Evolutionary conservation across 1,140 invertebrate species (phyloP).

Genomic region (Neodiprion virginianus): DNA sequence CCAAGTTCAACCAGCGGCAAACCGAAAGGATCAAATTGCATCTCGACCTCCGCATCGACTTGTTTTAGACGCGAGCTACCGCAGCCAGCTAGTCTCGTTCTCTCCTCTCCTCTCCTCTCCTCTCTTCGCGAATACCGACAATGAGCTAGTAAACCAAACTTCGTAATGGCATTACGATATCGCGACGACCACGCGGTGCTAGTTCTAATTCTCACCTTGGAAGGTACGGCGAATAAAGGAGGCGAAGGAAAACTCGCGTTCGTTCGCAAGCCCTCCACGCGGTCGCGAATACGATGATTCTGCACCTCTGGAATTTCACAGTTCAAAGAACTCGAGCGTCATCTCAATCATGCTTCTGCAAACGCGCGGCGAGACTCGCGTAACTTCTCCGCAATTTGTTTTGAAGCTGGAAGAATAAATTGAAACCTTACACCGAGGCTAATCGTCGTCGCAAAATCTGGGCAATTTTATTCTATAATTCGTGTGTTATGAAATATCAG

Average conservation of each 20-base stretch:
- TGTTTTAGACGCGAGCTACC: constrained; percentile 35
- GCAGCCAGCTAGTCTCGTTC: not conserved
- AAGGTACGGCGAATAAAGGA: not conserved
- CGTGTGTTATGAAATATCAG: too few species aligned
- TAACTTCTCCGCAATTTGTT: too few species aligned
- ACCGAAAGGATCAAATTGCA: constrained; percentile 53
- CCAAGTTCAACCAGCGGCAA: constrained; percentile 38
- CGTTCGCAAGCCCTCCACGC: not conserved
- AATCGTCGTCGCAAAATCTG: too few species aligned
- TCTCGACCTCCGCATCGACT: constrained; percentile 48
- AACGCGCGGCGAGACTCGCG: too few species aligned
- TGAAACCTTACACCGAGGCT: too few species aligned
- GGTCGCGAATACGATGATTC: not conserved
- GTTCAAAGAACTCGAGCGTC: not conserved
- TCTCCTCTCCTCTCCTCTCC: too few species aligned
- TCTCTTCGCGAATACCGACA: too few species aligned
- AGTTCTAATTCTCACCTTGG: not conserved
- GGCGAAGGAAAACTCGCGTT: not conserved
- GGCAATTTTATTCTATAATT: too few species aligned
- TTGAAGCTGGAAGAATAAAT: too few species aligned
- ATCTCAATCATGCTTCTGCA: too few species aligned
- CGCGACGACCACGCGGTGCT: not conserved
- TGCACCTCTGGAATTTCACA: not conserved
- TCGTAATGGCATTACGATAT: not conserved
- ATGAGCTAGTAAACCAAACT: too few species aligned